Conservation (phyloP, 2,113 vertebrate genomes). For the Triplophysa rosa region DNA sequence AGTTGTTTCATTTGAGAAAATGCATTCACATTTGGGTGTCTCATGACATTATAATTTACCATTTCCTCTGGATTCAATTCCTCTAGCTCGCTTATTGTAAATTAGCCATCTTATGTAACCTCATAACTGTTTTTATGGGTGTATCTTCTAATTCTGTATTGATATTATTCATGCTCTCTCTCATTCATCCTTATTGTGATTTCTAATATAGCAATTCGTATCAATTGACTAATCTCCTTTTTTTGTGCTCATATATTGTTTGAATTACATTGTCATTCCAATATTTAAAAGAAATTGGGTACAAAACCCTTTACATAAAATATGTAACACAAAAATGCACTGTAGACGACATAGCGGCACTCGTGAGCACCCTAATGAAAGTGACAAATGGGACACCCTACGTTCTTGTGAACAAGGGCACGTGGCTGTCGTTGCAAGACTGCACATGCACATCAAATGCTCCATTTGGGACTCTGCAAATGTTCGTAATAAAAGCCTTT, state of each 20-base stretch:
- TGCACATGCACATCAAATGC: too few species aligned
- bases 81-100: conserved; percentile 51
- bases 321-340: too few species aligned
- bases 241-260: conserved; percentile 51
- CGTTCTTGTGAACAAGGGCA: too few species aligned
- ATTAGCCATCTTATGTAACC: conserved; percentile 59
- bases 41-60: conserved; percentile 53
- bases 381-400: too few species aligned
- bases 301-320: too few species aligned
- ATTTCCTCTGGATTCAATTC: conserved; percentile 48
- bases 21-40: conserved; percentile 52
- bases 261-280: conserved; percentile 57
- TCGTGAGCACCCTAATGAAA: too few species aligned
- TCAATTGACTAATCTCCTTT: conserved; percentile 52
- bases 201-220: conserved; percentile 54
- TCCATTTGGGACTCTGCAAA: too few species aligned
- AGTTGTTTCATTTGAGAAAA: conserved; percentile 44
- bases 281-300: conserved; percentile 62
- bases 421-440: too few species aligned
- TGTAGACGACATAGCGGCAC: too few species aligned
- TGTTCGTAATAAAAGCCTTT: too few species aligned
- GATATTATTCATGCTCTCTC: conserved; percentile 53
- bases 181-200: conserved; percentile 44
- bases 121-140: conserved; percentile 52
- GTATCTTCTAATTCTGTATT: conserved; percentile 49